A percentile compares a stretch with the other conserved stretches of the same genome.
These are phyloP conservation scores for Trachymyrmex cornetzi DNA, from an alignment of 1,140 invertebrate genomes.

Conservation along the genomic window DNA sequence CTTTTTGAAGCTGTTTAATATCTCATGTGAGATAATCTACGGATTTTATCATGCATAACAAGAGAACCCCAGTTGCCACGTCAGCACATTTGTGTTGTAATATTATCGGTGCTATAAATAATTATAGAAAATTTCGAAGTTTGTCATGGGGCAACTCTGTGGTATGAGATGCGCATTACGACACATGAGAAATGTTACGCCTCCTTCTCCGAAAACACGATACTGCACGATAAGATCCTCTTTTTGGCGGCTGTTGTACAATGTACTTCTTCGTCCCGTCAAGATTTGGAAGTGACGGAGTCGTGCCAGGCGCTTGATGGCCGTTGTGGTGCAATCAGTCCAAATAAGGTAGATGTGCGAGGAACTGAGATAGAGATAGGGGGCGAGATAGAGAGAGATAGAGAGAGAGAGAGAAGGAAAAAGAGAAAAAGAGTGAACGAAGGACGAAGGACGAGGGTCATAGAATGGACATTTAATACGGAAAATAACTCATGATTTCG, in stretches of 20 bases:
- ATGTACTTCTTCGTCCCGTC: slow-evolving; percentile 62
- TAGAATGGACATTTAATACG: slow-evolving; percentile 75
- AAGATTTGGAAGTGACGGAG: slow-evolving; percentile 65
- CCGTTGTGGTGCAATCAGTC: slow-evolving; percentile 74
- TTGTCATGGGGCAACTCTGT: background rate
- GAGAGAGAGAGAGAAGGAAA: background rate
- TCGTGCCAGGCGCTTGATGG: slow-evolving; percentile 59
- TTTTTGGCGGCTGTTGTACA: slow-evolving; percentile 46
- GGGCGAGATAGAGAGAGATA: background rate
- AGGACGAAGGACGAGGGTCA: slow-evolving; percentile 43
- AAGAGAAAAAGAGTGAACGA: background rate
- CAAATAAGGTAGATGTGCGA: slow-evolving; percentile 67
- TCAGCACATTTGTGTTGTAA: slow-evolving; percentile 35
- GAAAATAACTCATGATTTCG: slow-evolving; percentile 71
- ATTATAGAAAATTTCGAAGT: slow-evolving; percentile 47
- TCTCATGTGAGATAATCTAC: background rate
- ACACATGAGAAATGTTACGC: slow-evolving; percentile 60
- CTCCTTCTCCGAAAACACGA: slow-evolving; percentile 68
- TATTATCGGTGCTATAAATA: slow-evolving; percentile 42
- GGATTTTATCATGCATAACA: background rate
- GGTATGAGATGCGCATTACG: slow-evolving; percentile 25
- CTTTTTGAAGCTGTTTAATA: background rate
- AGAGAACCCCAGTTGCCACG: background rate
- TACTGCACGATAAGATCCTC: slow-evolving; percentile 60
- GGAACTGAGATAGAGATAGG: slow-evolving; percentile 26